These are phyloP conservation scores for Oxyura jamaicensis DNA, from an alignment of 2,113 vertebrate genomes.

Conservation along the genomic window DNA sequence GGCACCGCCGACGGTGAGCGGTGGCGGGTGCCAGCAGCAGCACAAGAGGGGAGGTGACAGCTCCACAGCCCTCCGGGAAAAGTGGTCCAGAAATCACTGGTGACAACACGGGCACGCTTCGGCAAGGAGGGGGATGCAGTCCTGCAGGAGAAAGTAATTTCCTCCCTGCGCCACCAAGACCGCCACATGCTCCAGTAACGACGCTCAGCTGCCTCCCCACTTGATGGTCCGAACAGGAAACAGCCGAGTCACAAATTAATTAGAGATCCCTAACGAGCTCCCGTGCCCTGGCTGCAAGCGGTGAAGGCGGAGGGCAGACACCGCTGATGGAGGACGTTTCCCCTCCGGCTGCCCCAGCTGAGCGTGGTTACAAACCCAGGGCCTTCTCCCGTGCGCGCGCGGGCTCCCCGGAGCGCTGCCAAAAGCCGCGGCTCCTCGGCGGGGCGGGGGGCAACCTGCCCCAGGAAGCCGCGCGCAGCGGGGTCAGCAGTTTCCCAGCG, in stretches of 20 bases:
- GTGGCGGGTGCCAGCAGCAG: too few relatives aligned
- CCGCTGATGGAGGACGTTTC: background rate
- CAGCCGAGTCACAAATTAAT: background rate
- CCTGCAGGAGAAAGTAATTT: background rate
- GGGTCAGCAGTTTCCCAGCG: background rate
- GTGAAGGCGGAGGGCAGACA: background rate
- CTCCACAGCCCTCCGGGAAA: background rate
- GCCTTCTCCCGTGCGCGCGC: accelerated
- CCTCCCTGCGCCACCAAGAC: background rate
- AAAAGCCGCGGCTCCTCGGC: background rate
- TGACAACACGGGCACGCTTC: accelerated
- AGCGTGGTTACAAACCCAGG: accelerated
- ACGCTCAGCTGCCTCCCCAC: background rate
- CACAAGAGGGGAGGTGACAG: accelerated
- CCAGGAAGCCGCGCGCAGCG: accelerated
- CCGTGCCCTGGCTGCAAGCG: background rate
- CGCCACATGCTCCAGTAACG: background rate
- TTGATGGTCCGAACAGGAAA: background rate
- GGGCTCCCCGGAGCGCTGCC: background rate
- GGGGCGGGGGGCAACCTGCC: background rate
- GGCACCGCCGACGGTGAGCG: background rate
- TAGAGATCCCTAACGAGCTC: background rate
- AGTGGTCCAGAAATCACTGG: accelerated
- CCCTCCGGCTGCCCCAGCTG: background rate
- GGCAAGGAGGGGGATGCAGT: background rate